phyloP scores from a whole-genome alignment of 2,113 vertebrate species.

The Rhombomys opimus region DNA sequence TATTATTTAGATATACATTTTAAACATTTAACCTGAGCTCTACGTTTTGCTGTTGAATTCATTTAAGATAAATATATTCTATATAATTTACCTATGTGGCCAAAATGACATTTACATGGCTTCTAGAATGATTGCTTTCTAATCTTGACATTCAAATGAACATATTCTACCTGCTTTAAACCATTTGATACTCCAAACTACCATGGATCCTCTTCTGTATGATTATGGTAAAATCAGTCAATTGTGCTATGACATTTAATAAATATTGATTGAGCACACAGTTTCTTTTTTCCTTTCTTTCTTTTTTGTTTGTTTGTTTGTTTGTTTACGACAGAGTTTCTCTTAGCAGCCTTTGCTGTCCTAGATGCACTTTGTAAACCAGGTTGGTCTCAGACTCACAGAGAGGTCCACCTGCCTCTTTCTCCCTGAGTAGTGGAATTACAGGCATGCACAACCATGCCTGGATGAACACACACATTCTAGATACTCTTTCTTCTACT shows the following conservation, averaged over 20 bases:
- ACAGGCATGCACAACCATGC: too few species aligned
- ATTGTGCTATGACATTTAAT: not conserved
- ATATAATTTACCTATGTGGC: not conserved
- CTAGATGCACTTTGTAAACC: too few species aligned
- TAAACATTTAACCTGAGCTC: not conserved
- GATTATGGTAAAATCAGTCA: not conserved
- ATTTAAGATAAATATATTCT: not conserved
- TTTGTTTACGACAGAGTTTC: too few species aligned
- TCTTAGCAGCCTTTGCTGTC: too few species aligned
- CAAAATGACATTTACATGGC: not conserved
- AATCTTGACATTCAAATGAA: not conserved
- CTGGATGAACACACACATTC: not conserved
- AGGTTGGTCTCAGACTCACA: too few species aligned
- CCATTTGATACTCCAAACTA: not conserved
- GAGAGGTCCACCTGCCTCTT: too few species aligned
- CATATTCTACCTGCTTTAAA: not conserved
- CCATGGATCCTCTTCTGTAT: not conserved
- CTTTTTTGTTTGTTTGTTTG: too few species aligned
- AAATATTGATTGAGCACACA: not conserved
- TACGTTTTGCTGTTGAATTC: not conserved
- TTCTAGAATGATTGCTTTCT: not conserved
- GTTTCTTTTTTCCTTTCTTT: too few species aligned
- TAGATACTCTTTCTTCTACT: not conserved
- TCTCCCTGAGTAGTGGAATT: too few species aligned
- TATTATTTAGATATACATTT: not conserved